Evolutionary conservation across 2,888 invertebrate species (phyloP).

Genomic region (Hydriomena furcata): DNA sequence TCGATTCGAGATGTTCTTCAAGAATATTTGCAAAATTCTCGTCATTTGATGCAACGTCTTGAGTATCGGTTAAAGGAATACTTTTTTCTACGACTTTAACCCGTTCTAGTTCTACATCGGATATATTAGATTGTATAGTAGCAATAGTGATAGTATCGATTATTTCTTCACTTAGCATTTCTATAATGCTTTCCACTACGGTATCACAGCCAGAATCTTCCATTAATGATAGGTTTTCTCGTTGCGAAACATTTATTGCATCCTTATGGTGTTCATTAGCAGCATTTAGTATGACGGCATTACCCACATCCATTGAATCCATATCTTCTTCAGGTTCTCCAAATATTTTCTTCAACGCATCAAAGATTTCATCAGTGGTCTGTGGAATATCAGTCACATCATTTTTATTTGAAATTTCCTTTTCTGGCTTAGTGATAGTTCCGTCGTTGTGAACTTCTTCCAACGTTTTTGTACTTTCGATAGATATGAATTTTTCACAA

Average conservation of each 20-base stretch:
- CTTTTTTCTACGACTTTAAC: neutral
- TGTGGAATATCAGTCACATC: neutral
- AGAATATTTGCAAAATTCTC: neutral
- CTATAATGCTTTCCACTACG: slow-evolving; percentile 19
- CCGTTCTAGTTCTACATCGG: neutral
- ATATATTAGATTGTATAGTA: neutral
- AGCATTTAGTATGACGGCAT: neutral
- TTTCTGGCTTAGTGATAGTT: neutral
- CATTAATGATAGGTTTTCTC: slow-evolving; percentile 9
- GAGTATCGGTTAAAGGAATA: neutral
- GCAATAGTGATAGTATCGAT: slow-evolving; percentile 7
- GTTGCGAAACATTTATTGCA: slow-evolving; percentile 12
- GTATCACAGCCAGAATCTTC: slow-evolving; percentile 10
- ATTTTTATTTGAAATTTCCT: neutral
- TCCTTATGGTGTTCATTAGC: neutral
- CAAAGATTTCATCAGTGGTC: slow-evolving; percentile 14
- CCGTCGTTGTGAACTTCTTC: neutral
- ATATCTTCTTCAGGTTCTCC: slow-evolving; percentile 13
- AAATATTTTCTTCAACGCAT: slow-evolving; percentile 15
- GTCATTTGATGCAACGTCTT: neutral
- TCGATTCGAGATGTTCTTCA: slow-evolving; percentile 15
- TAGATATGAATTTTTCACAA: neutral
- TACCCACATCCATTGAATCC: neutral
- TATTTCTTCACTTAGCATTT: slow-evolving; percentile 22
- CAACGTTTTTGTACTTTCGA: neutral